phyloP scores from a whole-genome alignment of 2,113 vertebrate genomes.

The Cyprinus carpio region DNA sequence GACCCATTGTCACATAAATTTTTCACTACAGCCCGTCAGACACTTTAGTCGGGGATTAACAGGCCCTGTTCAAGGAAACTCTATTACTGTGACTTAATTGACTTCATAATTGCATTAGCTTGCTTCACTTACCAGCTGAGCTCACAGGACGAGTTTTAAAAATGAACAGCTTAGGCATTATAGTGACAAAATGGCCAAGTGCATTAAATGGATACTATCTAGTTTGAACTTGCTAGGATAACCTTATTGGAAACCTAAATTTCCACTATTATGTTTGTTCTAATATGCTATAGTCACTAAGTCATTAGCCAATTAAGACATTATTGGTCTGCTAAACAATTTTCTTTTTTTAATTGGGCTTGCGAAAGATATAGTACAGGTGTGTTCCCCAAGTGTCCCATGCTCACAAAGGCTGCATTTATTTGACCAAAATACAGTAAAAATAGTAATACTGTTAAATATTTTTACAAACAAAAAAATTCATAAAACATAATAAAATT shows the following conservation, averaged over 20 bases:
- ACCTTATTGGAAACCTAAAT: background rate
- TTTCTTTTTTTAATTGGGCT: background rate
- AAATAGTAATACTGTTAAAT: no score
- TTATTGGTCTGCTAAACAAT: background rate
- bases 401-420: no score
- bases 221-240: constrained; percentile 4
- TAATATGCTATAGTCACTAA: no score
- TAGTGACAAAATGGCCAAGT: constrained; percentile 2
- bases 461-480: no score
- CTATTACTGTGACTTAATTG: constrained; percentile 23
- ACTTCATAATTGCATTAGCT: constrained; percentile 34
- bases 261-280: background rate
- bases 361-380: background rate
- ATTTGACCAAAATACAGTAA: no score
- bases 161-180: constrained; percentile 4
- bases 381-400: background rate
- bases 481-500: no score
- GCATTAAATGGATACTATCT: constrained; percentile 3
- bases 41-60: background rate
- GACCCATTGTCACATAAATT: background rate
- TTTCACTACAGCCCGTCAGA: background rate
- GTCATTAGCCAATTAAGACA: background rate
- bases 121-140: background rate
- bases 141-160: background rate
- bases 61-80: constrained; percentile 1